phyloP scores from a whole-genome alignment of 2,888 invertebrate genomes.

The Tetropium fuscum region DNA sequence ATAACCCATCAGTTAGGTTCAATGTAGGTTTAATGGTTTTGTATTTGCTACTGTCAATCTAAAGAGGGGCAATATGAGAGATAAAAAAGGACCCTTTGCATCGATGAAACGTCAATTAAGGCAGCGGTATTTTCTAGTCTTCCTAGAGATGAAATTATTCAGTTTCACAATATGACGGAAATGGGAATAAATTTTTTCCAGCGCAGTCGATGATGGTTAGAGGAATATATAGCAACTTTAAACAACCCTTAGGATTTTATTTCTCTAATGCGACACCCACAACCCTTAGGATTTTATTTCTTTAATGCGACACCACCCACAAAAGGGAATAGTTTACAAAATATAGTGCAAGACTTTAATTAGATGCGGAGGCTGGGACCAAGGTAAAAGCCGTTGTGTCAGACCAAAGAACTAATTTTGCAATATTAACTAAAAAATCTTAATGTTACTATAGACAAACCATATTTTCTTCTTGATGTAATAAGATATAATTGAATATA shows the following conservation, averaged over 20 bases:
- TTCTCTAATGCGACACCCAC: slow-evolving; percentile 12
- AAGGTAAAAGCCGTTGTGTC: too few relatives aligned
- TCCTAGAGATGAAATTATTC: slow-evolving; percentile 8
- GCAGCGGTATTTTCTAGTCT: slow-evolving; percentile 16
- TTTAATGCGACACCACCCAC: slow-evolving; percentile 9
- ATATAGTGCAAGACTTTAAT: too few relatives aligned
- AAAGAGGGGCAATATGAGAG: slow-evolving; percentile 13
- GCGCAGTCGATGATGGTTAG: slow-evolving; percentile 16
- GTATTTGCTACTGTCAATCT: slow-evolving; percentile 7
- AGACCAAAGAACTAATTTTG: too few relatives aligned
- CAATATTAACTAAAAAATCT: too few relatives aligned
- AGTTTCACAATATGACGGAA: slow-evolving; percentile 13
- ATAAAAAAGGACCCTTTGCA: slow-evolving; percentile 11
- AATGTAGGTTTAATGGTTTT: slow-evolving; percentile 15
- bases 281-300: slow-evolving; percentile 24
- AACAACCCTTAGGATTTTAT: slow-evolving; percentile 24
- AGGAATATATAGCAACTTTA: slow-evolving; percentile 19
- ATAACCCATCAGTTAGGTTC: slow-evolving; percentile 12
- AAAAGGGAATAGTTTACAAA: too few relatives aligned
- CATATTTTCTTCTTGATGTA: too few relatives aligned
- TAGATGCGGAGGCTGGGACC: too few relatives aligned
- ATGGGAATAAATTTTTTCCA: slow-evolving; percentile 9
- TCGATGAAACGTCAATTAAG: slow-evolving; percentile 22
- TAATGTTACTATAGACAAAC: too few relatives aligned
- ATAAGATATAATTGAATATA: too few relatives aligned